Evolutionary conservation across 2,113 vertebrate genomes (phyloP).

Genomic region (Bubo blakistoni): DNA sequence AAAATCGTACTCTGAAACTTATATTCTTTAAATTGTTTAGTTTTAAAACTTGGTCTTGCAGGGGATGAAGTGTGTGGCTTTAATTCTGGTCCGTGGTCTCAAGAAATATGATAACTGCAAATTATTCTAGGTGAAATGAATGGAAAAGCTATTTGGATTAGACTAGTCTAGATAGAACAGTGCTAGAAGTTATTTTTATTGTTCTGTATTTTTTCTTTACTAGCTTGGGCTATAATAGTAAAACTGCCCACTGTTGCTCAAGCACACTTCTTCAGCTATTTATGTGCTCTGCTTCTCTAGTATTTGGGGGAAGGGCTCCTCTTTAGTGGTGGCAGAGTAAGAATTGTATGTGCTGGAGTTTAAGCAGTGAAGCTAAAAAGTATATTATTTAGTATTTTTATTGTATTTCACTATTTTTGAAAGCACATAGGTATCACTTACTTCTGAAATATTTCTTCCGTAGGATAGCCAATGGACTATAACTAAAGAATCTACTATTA

Average conservation of each 20-base stretch:
- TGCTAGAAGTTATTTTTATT: background rate
- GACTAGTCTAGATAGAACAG: background rate
- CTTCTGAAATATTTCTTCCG: background rate
- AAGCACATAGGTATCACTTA: background rate
- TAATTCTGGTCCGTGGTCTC: background rate
- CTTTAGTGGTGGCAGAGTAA: background rate
- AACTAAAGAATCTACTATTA: slow-evolving; percentile 78
- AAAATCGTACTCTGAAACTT: background rate
- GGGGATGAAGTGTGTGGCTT: background rate
- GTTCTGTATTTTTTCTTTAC: background rate
- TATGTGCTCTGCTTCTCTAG: background rate
- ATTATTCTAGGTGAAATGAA: background rate
- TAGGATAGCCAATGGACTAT: slow-evolving; percentile 80
- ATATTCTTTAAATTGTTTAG: background rate
- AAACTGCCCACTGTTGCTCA: background rate
- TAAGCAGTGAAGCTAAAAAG: background rate
- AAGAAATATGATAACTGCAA: background rate
- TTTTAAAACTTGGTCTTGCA: background rate
- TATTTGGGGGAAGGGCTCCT: background rate
- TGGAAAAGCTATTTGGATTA: background rate
- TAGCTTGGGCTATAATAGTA: background rate
- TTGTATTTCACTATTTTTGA: background rate
- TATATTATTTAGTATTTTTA: background rate
- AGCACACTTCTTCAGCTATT: background rate
- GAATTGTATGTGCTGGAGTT: background rate